Conservation (phyloP, 1,140 invertebrate genomes). For the Leptinotarsa texana region DNA sequence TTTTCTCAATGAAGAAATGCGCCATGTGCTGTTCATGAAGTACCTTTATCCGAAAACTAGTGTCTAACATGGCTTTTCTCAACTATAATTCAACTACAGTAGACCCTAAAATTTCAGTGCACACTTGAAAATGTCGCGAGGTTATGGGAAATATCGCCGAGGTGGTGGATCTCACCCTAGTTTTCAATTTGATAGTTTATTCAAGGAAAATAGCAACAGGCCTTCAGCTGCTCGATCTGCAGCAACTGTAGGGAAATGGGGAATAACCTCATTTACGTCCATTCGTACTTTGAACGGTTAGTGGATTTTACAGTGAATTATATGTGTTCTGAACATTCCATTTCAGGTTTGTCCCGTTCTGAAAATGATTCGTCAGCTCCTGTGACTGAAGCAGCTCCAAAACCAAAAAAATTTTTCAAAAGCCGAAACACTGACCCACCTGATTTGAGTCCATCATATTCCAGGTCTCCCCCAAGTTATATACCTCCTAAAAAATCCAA, state of each 20-base stretch:
- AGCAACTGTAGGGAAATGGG: constrained; percentile 90
- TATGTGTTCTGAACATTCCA: neutral
- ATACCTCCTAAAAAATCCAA: constrained; percentile 23
- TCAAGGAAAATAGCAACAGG: constrained; percentile 85
- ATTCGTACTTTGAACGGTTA: constrained; percentile 78
- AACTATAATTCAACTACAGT: neutral
- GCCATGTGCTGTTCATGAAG: neutral
- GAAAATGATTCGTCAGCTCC: constrained; percentile 36
- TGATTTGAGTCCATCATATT: constrained; percentile 51
- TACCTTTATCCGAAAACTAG: neutral
- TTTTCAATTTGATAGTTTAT: constrained; percentile 76
- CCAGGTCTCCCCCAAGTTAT: constrained; percentile 32
- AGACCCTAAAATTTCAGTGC: constrained; percentile 4
- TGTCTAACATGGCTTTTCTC: neutral
- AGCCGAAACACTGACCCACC: constrained; percentile 71
- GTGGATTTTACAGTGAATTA: neutral
- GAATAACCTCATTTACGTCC: constrained; percentile 90
- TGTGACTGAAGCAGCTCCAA: constrained; percentile 52
- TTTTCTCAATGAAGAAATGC: neutral
- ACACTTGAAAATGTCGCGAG: constrained; percentile 57
- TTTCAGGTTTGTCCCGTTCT: constrained; percentile 34
- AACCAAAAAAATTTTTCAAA: constrained; percentile 91
- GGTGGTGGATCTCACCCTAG: constrained; percentile 62
- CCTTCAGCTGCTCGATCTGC: constrained; percentile 85
- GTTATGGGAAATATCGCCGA: constrained; percentile 63